phyloP scores from a whole-genome alignment of 92 coral and sea anemone species.

The Heliopora coerulea region DNA sequence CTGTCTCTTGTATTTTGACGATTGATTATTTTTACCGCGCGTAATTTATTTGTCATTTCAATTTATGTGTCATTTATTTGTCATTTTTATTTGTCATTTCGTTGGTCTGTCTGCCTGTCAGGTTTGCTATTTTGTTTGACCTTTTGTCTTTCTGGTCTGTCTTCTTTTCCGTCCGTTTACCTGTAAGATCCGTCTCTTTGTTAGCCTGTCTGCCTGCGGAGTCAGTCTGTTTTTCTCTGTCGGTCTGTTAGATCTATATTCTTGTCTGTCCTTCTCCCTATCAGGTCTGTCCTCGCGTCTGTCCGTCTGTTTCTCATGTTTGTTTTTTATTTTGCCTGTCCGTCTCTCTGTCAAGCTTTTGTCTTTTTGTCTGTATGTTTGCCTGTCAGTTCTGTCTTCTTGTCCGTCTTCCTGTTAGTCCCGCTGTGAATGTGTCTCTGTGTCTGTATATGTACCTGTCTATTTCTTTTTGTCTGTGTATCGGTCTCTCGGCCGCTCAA shows the following conservation, averaged over 20 bases:
- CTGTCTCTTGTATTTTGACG: no score
- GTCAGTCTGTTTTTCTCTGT: background rate
- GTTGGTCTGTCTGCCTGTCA: no score
- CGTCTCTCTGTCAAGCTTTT: background rate
- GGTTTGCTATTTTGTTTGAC: no score
- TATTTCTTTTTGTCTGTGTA: no score
- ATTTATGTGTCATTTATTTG: no score
- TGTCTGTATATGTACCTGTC: no score
- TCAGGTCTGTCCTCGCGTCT: background rate
- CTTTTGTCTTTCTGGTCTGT: background rate
- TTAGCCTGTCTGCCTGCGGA: background rate
- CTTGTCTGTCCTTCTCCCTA: background rate
- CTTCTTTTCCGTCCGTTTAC: background rate
- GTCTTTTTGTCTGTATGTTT: background rate
- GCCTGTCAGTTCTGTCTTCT: background rate
- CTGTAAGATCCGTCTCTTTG: background rate
- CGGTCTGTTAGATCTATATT: background rate
- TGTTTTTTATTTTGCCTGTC: background rate
- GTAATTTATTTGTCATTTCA: no score
- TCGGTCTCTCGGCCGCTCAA: no score
- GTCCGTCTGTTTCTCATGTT: background rate
- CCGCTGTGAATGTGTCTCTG: no score
- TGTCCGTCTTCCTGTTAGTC: no score
- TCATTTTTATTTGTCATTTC: no score
- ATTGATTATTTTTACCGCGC: no score